A percentile compares a stretch with the other conserved stretches of the same genome.
Evolutionary conservation across 2,888 invertebrate genomes (phyloP).

Genomic region (Coenonympha glycerion): DNA sequence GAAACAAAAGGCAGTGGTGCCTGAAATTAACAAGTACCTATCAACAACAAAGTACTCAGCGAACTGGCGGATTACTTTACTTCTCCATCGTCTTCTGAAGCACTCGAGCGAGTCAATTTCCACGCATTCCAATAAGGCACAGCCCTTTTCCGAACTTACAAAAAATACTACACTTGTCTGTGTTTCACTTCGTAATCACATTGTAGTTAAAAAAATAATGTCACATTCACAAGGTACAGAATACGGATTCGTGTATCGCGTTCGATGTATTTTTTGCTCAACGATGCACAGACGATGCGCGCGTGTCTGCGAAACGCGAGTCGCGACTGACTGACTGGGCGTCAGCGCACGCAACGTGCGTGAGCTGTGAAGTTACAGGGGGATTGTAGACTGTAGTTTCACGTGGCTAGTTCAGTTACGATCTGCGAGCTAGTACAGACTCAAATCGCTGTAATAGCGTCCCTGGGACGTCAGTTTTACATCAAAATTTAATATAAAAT

Average conservation of each 20-base stretch:
- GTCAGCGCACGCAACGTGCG: slow-evolving; percentile 25
- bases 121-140: slow-evolving; percentile 40
- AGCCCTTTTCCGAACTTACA: slow-evolving; percentile 7
- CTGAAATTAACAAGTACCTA: slow-evolving; percentile 55
- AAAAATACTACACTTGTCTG: slow-evolving; percentile 27
- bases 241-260: neutral
- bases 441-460: too few species aligned
- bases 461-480: too few species aligned
- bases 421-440: too few species aligned
- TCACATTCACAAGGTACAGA: slow-evolving; percentile 20
- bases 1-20: slow-evolving; percentile 54
- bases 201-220: slow-evolving; percentile 25
- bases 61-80: slow-evolving; percentile 46
- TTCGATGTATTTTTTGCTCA: slow-evolving; percentile 28
- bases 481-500: too few species aligned
- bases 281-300: slow-evolving; percentile 38
- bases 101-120: slow-evolving; percentile 59
- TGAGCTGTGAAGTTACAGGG: slow-evolving; percentile 21
- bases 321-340: slow-evolving; percentile 30
- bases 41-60: slow-evolving; percentile 40
- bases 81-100: slow-evolving; percentile 52
- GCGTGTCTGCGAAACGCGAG: slow-evolving; percentile 51
- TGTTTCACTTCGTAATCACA: slow-evolving; percentile 24
- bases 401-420: too few species aligned
- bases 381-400: slow-evolving; percentile 20